phyloP scores from a whole-genome alignment of 2,113 vertebrate species.

The Zosterops hypoxanthus region DNA sequence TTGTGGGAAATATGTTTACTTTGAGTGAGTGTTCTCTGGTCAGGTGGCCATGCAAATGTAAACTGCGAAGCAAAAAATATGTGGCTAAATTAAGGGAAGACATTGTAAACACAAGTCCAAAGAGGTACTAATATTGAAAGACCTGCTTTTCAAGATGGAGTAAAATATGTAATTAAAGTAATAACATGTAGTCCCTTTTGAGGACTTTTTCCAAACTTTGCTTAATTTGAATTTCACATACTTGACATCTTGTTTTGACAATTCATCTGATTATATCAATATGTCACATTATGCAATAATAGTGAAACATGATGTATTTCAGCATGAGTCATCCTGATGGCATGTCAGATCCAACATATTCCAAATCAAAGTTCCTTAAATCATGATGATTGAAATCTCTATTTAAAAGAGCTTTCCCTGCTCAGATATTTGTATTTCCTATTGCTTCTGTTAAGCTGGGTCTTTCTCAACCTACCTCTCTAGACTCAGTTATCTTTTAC shows the following conservation, averaged over 20 bases:
- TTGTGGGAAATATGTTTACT: not conserved
- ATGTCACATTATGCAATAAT: conserved; percentile 64
- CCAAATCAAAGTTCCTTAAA: conserved; percentile 38
- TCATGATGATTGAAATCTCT: not conserved
- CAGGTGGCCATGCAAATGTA: not conserved
- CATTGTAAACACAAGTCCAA: not conserved
- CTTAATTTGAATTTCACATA: conserved; percentile 43
- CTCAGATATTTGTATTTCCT: not conserved
- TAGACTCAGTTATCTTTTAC: not conserved
- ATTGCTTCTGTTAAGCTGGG: not conserved
- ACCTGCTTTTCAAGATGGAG: not conserved
- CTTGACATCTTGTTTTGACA: conserved; percentile 66
- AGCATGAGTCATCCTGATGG: conserved; percentile 43
- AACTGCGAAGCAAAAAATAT: not conserved
- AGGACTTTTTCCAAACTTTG: conserved; percentile 51
- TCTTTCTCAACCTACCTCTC: not conserved
- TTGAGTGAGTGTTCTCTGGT: not conserved
- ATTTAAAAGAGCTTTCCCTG: not conserved
- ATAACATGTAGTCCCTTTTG: conserved; percentile 23
- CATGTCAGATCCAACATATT: conserved; percentile 46
- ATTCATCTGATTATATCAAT: conserved; percentile 53
- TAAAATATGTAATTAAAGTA: conserved; percentile 32
- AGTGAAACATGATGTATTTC: conserved; percentile 44
- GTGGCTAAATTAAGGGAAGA: not conserved
- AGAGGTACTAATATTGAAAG: not conserved